These are phyloP conservation scores for Pemphredon lugubris DNA, from an alignment of 2,888 invertebrate genomes.

Conservation along the genomic window DNA sequence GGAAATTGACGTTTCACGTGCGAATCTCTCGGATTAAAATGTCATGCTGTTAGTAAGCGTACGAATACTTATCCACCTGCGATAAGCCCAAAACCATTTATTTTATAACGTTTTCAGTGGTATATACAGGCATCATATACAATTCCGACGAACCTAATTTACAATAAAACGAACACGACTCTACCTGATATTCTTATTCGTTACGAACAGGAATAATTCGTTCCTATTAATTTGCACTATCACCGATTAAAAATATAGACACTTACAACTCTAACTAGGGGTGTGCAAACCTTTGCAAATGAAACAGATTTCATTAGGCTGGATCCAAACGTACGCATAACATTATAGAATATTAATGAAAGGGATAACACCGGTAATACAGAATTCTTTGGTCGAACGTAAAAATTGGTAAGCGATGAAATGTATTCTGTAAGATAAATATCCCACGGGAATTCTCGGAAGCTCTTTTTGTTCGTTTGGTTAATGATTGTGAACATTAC, in stretches of 20 bases:
- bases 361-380: neutral
- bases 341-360: neutral
- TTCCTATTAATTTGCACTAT: conserved; percentile 34
- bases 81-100: conserved; percentile 54
- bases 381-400: neutral
- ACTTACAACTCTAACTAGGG: conserved; percentile 42
- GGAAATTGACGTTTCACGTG: conserved; percentile 13
- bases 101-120: conserved; percentile 54
- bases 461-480: conserved; percentile 23
- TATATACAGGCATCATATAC: conserved; percentile 74
- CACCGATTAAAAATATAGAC: conserved; percentile 40
- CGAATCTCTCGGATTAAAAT: conserved; percentile 60
- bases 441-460: conserved; percentile 23
- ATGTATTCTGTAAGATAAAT: conserved; percentile 25
- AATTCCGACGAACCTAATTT: conserved; percentile 64
- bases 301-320: conserved; percentile 14
- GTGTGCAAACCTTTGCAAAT: conserved; percentile 31
- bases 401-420: conserved; percentile 13
- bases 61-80: conserved; percentile 49
- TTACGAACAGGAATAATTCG: conserved; percentile 27
- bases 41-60: conserved; percentile 79
- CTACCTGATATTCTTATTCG: conserved; percentile 29
- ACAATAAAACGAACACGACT: conserved; percentile 51
- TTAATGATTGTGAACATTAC: conserved; percentile 20
- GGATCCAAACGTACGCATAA: neutral